These are phyloP conservation scores for Sylvicola cinctus DNA, from an alignment of 2,888 invertebrate genomes.

Conservation along the genomic window DNA sequence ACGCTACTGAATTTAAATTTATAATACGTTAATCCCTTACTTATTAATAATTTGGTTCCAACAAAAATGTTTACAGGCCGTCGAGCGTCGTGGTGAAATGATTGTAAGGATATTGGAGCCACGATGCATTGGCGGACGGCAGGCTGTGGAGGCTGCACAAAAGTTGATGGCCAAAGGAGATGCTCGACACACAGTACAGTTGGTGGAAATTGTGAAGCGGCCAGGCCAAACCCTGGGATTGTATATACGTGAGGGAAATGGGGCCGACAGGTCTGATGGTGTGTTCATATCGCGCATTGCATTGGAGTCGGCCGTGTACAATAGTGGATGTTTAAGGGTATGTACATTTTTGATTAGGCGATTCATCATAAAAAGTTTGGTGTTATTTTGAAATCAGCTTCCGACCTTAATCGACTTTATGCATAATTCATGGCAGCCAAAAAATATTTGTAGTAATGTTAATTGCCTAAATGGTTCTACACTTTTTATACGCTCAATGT, in stretches of 20 bases:
- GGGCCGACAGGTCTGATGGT: conserved; percentile 83
- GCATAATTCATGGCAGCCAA: no score
- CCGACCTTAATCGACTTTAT: no score
- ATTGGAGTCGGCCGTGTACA: conserved; percentile 88
- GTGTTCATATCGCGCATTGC: conserved; percentile 95
- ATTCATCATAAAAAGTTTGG: background rate
- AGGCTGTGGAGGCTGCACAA: conserved; percentile 71
- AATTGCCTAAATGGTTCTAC: no score
- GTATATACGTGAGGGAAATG: conserved; percentile 98
- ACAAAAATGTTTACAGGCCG: conserved; percentile 31
- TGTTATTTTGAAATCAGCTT: no score
- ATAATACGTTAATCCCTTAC: background rate
- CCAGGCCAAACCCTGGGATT: conserved; percentile 96
- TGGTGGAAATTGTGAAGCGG: conserved; percentile 96
- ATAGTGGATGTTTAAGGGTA: conserved; percentile 85
- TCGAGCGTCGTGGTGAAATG: conserved; percentile 88
- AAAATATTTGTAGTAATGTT: no score
- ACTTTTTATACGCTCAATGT: no score
- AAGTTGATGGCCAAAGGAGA: conserved; percentile 43
- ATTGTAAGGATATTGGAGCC: conserved; percentile 79
- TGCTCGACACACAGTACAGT: conserved; percentile 57
- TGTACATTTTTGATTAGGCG: background rate
- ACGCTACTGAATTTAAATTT: conserved; percentile 10
- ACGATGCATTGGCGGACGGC: conserved; percentile 70
- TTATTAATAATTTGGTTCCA: background rate